Evolutionary conservation across 1,140 invertebrate genomes (phyloP).

Genomic region (Pogonus chalceus): DNA sequence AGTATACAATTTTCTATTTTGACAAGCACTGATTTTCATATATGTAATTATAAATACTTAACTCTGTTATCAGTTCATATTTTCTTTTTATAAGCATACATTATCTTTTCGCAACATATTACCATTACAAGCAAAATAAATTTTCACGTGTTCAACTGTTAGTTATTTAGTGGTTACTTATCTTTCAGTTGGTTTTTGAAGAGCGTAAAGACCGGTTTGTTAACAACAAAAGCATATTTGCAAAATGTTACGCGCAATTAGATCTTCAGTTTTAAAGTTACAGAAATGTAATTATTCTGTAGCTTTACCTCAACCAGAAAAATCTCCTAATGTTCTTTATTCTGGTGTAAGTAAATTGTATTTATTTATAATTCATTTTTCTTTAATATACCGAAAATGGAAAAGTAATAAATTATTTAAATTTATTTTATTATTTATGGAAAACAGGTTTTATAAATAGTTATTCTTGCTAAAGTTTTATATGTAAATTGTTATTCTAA

Average conservation of each 20-base stretch:
- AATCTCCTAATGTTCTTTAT: conserved; percentile 50
- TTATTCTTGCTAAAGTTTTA: conserved; percentile 9
- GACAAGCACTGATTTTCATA: too few species aligned
- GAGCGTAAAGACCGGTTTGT: background rate
- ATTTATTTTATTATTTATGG: conserved; percentile 4
- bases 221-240: background rate
- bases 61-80: too few species aligned
- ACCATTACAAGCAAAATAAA: too few species aligned
- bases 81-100: too few species aligned
- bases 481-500: background rate
- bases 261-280: conserved; percentile 27
- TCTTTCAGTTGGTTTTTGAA: too few species aligned
- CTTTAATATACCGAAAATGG: conserved; percentile 2
- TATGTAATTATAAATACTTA: too few species aligned
- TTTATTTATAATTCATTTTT: conserved; percentile 15
- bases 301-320: conserved; percentile 43
- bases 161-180: too few species aligned
- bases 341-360: conserved; percentile 53
- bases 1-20: too few species aligned
- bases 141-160: too few species aligned
- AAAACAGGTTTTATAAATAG: conserved; percentile 10
- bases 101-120: too few species aligned
- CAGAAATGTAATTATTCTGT: conserved; percentile 39
- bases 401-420: conserved; percentile 9
- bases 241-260: conserved; percentile 37